A percentile compares a stretch with the other conserved stretches of the same genome.
These are phyloP conservation scores for Artibeus lituratus DNA, from an alignment of 2,797 vertebrate species.

Conservation along the genomic window DNA sequence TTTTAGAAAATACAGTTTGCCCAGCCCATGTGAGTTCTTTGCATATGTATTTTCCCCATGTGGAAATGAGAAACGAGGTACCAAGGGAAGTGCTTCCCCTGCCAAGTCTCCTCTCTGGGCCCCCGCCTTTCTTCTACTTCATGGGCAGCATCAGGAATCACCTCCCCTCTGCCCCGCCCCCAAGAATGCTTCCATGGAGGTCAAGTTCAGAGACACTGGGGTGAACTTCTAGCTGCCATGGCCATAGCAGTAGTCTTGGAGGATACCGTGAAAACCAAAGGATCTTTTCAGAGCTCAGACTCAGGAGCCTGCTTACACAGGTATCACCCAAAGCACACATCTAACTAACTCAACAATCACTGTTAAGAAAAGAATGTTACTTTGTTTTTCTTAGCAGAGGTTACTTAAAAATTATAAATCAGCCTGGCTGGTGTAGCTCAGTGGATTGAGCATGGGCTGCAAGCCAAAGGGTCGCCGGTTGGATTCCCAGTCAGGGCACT, in stretches of 20 bases:
- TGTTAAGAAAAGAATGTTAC: neutral
- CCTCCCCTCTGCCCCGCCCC: no score
- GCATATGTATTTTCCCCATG: neutral
- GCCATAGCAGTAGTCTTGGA: neutral
- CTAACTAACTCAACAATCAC: neutral
- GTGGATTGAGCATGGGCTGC: no score
- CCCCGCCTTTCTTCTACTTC: neutral
- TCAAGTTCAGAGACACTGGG: neutral
- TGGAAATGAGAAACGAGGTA: neutral
- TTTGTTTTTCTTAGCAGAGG: neutral
- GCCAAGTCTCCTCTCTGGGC: neutral
- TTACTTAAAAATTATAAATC: neutral
- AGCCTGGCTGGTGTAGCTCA: no score
- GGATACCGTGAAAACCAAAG: neutral
- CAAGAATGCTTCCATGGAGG: neutral
- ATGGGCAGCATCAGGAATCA: neutral
- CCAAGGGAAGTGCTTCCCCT: neutral
- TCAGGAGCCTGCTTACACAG: neutral
- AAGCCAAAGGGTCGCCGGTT: no score
- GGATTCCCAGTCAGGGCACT: no score
- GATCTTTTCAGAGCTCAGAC: neutral
- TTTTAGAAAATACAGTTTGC: neutral
- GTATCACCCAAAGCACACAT: neutral
- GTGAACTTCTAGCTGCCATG: neutral
- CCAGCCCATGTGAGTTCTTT: neutral